phyloP scores from a whole-genome alignment of 2,888 invertebrate species.

The Trachelus tabidus region DNA sequence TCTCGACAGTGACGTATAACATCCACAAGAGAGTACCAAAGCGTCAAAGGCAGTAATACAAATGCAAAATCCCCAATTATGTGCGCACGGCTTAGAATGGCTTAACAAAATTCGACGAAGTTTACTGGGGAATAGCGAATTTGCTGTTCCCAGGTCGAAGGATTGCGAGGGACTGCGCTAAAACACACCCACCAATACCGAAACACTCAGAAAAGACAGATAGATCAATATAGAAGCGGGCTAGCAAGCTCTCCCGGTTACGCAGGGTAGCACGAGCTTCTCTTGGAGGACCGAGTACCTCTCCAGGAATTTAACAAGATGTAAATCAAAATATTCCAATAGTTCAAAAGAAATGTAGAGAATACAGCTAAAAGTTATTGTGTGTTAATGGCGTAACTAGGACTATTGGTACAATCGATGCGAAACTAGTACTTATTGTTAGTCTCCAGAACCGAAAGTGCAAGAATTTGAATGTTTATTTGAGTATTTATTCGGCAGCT shows the following conservation, averaged over 20 bases:
- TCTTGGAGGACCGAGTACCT: neutral
- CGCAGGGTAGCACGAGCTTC: neutral
- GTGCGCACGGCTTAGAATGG: neutral
- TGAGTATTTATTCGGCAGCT: neutral
- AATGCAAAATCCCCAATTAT: neutral
- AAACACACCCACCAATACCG: conserved; percentile 42
- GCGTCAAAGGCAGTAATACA: neutral
- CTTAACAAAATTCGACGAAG: neutral
- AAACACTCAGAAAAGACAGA: conserved; percentile 40
- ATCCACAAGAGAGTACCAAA: too few species aligned
- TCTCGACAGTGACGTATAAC: neutral
- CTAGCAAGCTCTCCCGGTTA: neutral
- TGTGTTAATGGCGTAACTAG: neutral
- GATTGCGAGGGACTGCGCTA: conserved; percentile 51
- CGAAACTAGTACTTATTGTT: neutral
- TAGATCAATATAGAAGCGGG: conserved; percentile 57
- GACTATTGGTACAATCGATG: neutral
- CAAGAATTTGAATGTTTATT: neutral
- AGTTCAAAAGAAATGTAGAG: neutral
- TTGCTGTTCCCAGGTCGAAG: conserved; percentile 34
- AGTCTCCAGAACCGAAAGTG: neutral
- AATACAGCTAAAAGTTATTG: neutral
- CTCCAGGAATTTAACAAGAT: neutral
- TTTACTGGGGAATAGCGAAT: neutral
- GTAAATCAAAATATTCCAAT: neutral